These are phyloP conservation scores for Drosophila mayri DNA, from an alignment of 1,140 invertebrate species.

Conservation along the genomic window DNA sequence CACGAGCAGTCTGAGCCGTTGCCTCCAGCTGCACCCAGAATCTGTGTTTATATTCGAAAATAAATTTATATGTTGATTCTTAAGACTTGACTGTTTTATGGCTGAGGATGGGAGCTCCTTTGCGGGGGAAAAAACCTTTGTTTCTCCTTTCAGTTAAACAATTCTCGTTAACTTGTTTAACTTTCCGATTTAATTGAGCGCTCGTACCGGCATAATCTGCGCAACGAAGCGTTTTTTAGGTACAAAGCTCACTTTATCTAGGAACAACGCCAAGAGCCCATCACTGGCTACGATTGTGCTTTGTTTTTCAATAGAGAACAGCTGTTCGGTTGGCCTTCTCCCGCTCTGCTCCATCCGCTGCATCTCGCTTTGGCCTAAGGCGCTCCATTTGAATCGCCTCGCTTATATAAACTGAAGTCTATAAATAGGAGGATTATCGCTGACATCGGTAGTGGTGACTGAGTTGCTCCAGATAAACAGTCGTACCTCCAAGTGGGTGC, in stretches of 20 bases:
- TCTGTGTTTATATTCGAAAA: background rate
- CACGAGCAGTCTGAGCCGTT: background rate
- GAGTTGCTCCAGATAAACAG: slow-evolving; percentile 9
- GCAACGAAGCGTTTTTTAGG: background rate
- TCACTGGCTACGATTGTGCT: background rate
- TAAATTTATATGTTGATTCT: background rate
- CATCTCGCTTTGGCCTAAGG: slow-evolving; percentile 8
- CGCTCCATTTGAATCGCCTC: slow-evolving; percentile 19
- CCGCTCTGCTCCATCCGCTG: background rate
- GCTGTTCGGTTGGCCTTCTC: slow-evolving; percentile 7
- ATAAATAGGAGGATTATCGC: slow-evolving; percentile 14
- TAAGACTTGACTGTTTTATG: background rate
- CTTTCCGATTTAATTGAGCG: background rate
- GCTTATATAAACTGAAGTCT: slow-evolving; percentile 22
- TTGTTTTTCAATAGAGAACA: background rate
- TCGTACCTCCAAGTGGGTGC: background rate
- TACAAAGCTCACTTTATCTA: slow-evolving; percentile 1
- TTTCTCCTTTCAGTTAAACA: background rate
- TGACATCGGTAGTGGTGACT: background rate
- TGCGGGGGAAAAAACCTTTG: background rate
- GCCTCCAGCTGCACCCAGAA: background rate
- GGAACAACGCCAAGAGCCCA: background rate
- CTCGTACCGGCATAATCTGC: background rate
- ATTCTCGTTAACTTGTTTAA: background rate
- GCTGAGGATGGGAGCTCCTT: background rate